A percentile compares a stretch with the other conserved stretches of the same genome.
Evolutionary conservation across 2,113 vertebrate species (phyloP).

Genomic region (Rhegmatorhina hoffmannsi): DNA sequence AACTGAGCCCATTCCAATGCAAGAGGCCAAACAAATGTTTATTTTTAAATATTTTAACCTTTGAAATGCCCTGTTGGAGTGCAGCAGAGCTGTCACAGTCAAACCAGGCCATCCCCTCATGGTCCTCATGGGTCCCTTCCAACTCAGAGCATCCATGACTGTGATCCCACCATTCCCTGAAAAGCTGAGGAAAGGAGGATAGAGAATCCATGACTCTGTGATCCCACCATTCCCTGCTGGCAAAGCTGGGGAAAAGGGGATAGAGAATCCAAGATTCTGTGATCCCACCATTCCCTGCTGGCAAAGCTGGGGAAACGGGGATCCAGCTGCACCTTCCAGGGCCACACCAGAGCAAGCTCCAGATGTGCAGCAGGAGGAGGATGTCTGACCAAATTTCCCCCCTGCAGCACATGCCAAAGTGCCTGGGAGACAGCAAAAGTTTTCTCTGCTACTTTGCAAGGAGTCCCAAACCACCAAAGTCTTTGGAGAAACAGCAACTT

Average conservation of each 20-base stretch:
- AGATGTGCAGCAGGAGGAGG: neutral
- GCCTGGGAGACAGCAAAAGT: fast-evolving
- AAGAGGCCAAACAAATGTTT: neutral
- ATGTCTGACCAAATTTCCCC: too few species aligned
- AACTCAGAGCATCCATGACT: neutral
- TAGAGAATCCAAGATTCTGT: neutral
- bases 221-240: fast-evolving
- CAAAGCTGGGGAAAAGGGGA: neutral
- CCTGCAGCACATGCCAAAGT: fast-evolving
- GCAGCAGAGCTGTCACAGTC: neutral
- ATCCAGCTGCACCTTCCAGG: fast-evolving
- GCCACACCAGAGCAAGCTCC: neutral
- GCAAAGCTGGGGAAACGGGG: neutral
- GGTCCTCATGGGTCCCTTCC: neutral
- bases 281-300: fast-evolving
- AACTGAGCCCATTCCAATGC: neutral
- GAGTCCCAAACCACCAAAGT: neutral
- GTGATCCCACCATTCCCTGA: fast-evolving
- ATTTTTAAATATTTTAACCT: neutral
- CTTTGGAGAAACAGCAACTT: neutral
- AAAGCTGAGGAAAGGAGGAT: neutral
- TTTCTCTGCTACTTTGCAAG: fast-evolving
- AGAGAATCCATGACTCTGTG: neutral
- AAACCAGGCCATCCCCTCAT: too few species aligned
- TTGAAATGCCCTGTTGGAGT: too few species aligned